A percentile compares a stretch with the other conserved stretches of the same genome.
Evolutionary conservation across 2,113 vertebrate genomes (phyloP).

Genomic region (Rhinoptilus africanus): DNA sequence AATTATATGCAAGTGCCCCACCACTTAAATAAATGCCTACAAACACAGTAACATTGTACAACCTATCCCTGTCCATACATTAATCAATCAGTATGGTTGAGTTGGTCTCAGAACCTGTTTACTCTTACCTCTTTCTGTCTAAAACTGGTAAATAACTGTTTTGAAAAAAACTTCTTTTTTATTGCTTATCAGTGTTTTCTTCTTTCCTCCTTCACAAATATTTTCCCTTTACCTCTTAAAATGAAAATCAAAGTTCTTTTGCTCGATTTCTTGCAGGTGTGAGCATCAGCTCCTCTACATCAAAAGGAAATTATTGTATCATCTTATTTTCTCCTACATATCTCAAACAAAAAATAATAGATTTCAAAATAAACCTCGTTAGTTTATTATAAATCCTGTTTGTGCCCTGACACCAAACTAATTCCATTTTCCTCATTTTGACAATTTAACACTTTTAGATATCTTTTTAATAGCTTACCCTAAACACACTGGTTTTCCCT

Average conservation of each 20-base stretch:
- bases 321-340: background rate
- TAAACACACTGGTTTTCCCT: background rate
- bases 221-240: background rate
- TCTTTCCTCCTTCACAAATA: background rate
- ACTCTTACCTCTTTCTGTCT: background rate
- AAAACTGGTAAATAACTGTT: background rate
- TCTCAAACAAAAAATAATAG: background rate
- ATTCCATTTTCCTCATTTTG: background rate
- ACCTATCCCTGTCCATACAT: background rate
- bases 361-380: background rate
- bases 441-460: background rate
- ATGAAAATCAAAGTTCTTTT: background rate
- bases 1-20: background rate
- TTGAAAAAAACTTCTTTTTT: background rate
- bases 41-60: background rate
- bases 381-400: background rate
- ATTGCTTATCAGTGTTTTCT: background rate
- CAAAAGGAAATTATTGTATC: background rate
- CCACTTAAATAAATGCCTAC: background rate
- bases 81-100: background rate
- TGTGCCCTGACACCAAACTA: background rate
- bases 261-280: background rate
- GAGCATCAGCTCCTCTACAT: background rate
- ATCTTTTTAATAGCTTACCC: background rate
- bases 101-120: background rate